Percentiles rank a stretch among this genome's conserved stretches.
phyloP scores from a whole-genome alignment of 1,140 invertebrate genomes.

The Plutomurus gul region DNA sequence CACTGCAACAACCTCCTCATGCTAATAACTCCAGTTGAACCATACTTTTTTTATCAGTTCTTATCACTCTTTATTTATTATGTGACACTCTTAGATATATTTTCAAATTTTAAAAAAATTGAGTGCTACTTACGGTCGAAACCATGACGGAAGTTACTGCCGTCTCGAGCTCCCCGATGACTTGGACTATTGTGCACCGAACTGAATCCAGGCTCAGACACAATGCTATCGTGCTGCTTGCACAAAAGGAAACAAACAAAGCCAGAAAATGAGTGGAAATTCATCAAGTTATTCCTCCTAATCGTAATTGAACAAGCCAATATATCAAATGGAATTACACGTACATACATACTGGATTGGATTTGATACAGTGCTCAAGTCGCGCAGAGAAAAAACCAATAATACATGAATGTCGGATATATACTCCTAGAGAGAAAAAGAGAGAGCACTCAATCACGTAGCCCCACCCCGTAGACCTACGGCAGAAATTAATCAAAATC shows the following conservation, averaged over 20 bases:
- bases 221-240: slow-evolving; percentile 47
- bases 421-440: background rate
- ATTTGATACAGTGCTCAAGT: no score
- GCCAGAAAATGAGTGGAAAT: slow-evolving; percentile 11
- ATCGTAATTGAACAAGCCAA: background rate
- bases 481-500: background rate
- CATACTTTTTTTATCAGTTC: no score
- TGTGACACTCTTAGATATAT: no score
- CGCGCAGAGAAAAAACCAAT: no score
- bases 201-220: slow-evolving; percentile 49
- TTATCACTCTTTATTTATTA: no score
- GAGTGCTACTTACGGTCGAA: no score
- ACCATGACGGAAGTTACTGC: slow-evolving; percentile 44
- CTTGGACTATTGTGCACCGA: slow-evolving; percentile 26
- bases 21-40: no score
- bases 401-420: no score
- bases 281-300: background rate
- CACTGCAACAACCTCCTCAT: no score
- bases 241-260: slow-evolving; percentile 23
- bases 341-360: no score
- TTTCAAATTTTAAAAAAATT: no score
- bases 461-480: background rate
- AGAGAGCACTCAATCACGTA: background rate
- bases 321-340: no score
- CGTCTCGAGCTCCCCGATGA: background rate